Conservation (phyloP, 2,797 vertebrate genomes). For the Phataginus tricuspis region DNA sequence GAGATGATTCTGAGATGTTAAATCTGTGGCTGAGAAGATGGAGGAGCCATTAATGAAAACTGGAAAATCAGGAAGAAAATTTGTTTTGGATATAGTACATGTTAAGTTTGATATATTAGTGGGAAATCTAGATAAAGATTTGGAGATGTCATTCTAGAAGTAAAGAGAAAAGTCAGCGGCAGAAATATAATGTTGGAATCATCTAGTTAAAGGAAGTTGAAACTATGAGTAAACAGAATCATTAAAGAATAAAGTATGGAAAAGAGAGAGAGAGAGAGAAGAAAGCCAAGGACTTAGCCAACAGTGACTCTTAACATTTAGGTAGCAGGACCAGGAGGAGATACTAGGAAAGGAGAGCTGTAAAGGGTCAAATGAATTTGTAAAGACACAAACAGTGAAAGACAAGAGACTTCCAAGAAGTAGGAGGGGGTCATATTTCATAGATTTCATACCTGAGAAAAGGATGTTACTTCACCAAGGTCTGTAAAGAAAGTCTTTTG, state of each 20-base stretch:
- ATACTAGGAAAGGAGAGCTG: not conserved
- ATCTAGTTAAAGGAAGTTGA: not conserved
- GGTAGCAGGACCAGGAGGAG: not conserved
- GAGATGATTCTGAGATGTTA: not conserved
- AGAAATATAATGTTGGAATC: not conserved
- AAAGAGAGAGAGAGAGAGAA: not conserved
- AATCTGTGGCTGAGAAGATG: not conserved
- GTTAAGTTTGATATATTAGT: not conserved
- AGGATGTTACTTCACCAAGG: not conserved
- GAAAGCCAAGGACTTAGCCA: not conserved
- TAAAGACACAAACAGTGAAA: not conserved
- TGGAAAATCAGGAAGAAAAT: not conserved
- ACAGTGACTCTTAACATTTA: rapidly evolving
- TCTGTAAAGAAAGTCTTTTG: not conserved
- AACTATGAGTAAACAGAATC: not conserved
- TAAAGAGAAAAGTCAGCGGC: not conserved
- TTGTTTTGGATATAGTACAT: not conserved
- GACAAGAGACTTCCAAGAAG: not conserved
- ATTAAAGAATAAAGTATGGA: not conserved
- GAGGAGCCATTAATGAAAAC: not conserved
- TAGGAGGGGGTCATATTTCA: not conserved
- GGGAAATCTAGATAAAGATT: not conserved
- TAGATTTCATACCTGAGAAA: not conserved
- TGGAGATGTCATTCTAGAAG: not conserved
- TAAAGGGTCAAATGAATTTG: not conserved